Evolutionary conservation across 2,113 vertebrate species (phyloP).

Genomic region (Sturnira hondurensis): DNA sequence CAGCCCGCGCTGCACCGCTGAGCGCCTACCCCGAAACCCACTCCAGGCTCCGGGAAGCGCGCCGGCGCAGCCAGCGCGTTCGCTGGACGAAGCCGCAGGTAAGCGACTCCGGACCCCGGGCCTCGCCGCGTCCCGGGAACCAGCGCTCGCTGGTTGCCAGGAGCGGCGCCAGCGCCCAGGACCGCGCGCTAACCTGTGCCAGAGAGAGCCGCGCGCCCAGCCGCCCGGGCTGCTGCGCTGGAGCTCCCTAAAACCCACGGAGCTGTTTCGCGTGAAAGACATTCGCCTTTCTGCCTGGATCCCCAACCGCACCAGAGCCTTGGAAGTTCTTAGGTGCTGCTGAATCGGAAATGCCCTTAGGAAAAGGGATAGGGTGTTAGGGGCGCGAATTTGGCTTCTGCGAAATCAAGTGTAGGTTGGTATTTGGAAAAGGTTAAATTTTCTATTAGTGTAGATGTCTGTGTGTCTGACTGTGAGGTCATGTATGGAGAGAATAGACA

Average conservation of each 20-base stretch:
- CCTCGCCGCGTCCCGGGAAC: background rate
- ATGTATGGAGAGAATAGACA: background rate
- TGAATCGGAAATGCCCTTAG: background rate
- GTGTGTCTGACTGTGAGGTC: background rate
- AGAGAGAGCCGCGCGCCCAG: background rate
- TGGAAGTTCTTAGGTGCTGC: background rate
- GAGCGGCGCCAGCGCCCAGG: background rate
- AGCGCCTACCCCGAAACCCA: background rate
- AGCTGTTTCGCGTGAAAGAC: background rate
- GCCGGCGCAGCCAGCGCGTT: background rate
- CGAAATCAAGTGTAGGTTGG: background rate
- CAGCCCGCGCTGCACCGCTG: background rate
- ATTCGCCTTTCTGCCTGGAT: background rate
- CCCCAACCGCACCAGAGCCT: background rate
- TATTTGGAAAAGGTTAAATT: background rate
- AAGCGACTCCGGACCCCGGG: background rate
- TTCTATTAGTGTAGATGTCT: background rate
- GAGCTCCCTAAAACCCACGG: fast-evolving
- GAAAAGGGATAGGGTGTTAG: background rate
- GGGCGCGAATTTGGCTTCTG: background rate
- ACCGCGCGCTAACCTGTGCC: background rate
- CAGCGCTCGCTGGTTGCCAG: background rate
- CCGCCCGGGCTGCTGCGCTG: fast-evolving
- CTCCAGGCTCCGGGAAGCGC: background rate
- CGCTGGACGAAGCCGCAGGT: constrained; percentile 30